Percentiles rank a stretch among this genome's conserved stretches.
These are phyloP conservation scores for Sigmodon hispidus DNA, from an alignment of 2,113 vertebrate species.

Conservation along the genomic window DNA sequence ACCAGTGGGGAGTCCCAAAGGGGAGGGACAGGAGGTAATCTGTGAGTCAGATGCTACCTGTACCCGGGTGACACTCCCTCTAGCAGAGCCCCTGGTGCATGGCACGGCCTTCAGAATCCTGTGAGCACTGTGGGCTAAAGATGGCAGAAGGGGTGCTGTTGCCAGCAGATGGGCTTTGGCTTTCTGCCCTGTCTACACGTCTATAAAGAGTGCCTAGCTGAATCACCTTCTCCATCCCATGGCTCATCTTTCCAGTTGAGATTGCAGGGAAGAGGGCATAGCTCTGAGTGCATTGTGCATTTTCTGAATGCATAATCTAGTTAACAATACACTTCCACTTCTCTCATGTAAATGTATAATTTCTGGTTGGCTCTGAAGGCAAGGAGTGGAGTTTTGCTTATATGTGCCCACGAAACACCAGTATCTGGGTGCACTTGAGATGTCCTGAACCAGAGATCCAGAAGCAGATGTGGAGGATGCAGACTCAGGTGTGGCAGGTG, in stretches of 20 bases:
- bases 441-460: background rate
- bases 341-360: background rate
- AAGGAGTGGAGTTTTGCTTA: background rate
- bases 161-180: background rate
- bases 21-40: background rate
- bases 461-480: rapidly evolving
- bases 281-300: background rate
- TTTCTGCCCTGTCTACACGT: background rate
- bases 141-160: background rate
- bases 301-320: background rate
- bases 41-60: background rate
- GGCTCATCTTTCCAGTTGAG: background rate
- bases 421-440: background rate
- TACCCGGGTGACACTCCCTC: background rate
- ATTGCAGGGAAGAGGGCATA: background rate
- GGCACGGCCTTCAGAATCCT: background rate
- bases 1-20: background rate
- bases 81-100: background rate
- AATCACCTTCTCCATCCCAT: background rate
- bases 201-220: background rate
- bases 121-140: background rate
- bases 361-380: background rate
- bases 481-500: background rate
- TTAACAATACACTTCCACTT: background rate
- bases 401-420: background rate